phyloP scores from a whole-genome alignment of 2,113 vertebrate genomes.

The Jacana jacana region DNA sequence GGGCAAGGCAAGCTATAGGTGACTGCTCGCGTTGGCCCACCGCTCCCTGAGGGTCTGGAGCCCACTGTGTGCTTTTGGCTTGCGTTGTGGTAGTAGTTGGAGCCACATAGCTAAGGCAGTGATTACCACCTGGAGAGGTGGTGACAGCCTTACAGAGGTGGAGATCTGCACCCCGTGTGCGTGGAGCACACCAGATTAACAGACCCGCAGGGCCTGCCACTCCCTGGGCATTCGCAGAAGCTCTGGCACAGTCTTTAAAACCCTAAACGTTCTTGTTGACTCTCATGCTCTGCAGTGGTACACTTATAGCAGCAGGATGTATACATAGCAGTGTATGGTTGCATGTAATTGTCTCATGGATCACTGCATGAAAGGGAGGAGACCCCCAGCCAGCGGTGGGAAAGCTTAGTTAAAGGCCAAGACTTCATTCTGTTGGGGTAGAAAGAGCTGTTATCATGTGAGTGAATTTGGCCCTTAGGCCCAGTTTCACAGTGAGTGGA shows the following conservation, averaged over 20 bases:
- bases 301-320: neutral
- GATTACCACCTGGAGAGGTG: neutral
- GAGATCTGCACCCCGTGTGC: neutral
- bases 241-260: neutral
- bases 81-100: neutral
- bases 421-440: neutral
- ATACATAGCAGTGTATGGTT: too few relatives aligned
- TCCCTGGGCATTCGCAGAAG: accelerated
- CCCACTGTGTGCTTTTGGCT: accelerated
- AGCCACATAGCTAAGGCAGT: neutral
- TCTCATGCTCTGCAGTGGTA: neutral
- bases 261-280: accelerated
- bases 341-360: neutral
- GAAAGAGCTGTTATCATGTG: neutral
- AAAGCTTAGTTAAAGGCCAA: neutral
- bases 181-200: neutral
- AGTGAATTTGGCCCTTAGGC: neutral
- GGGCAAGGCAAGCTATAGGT: neutral
- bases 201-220: neutral
- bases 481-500: too few relatives aligned
- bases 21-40: accelerated
- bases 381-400: neutral
- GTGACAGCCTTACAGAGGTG: neutral
- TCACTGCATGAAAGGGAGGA: neutral
- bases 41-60: neutral